These are phyloP conservation scores for Gobius niger DNA, from an alignment of 2,113 vertebrate species.

Conservation along the genomic window DNA sequence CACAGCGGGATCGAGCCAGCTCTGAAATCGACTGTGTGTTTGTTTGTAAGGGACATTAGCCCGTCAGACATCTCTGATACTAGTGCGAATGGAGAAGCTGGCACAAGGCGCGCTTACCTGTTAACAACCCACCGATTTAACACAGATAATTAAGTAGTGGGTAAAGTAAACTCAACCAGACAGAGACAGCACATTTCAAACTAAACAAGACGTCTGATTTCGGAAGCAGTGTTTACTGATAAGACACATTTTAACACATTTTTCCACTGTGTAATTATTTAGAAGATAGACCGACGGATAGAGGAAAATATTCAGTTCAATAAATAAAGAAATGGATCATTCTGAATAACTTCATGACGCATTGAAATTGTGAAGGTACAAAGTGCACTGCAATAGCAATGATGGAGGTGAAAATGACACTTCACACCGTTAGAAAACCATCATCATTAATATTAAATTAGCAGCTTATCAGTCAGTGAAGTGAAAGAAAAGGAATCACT, in stretches of 20 bases:
- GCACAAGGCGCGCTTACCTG: constrained; percentile 34
- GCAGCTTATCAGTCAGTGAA: background rate
- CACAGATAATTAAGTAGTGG: background rate
- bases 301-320: constrained; percentile 25
- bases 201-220: too few species aligned
- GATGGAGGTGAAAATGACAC: background rate
- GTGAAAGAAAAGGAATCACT: constrained; percentile 46
- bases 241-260: too few species aligned
- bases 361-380: constrained; percentile 1
- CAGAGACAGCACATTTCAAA: background rate
- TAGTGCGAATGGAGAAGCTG: constrained; percentile 12
- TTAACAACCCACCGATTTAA: constrained; percentile 37
- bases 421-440: background rate
- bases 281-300: too few species aligned
- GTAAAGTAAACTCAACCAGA: background rate
- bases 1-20: background rate
- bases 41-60: constrained; percentile 4
- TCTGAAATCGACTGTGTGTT: constrained; percentile 14
- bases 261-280: too few species aligned
- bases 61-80: constrained; percentile 29
- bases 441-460: background rate
- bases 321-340: background rate
- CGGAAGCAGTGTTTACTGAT: too few species aligned
- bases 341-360: too few species aligned
- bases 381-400: too few species aligned